Base-by-base conservation (phyloP, 2,113 vertebrate genomes). In the Centropus bengalensis region DNA sequence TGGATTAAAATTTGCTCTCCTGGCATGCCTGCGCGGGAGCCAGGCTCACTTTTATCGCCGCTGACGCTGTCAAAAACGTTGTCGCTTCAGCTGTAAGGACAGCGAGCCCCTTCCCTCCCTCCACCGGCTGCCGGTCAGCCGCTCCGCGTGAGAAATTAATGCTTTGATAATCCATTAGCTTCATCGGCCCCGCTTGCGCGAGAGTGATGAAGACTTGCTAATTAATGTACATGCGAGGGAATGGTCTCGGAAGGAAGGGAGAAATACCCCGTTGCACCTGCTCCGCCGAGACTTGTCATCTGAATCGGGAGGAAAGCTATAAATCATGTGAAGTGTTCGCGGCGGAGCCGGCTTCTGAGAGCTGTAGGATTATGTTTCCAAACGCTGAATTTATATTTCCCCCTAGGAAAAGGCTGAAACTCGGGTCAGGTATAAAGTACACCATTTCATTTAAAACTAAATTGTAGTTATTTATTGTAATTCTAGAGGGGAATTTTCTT, bases 311-410 rank as follows among this genome's bases (percentile, higher is more conserved):
- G 86, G 47, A 94, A 93, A 85, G 70, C 95, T 86, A 82, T 94
- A 88, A 93, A 92, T 96, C 95, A 86, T 95, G 94, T 83, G 12
- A 77, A 93, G 94, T 80, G 89, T 32, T 80, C 51, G 94, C 38
- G 56, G 87, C 45, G 90, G 80, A 89, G 83, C 7, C 84, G 86
- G 92, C 77, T 88, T 62, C 79, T 55, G 85, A 74, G 86, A 88
- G 78, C 91, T 76, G 40, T 74, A 86, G 90, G 88, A 96, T 92
- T 95, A 93, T 96, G 93, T 86, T 78, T 86, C 94, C 89, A 86
- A 91, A 66, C 62, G 91, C 86, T 91, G 95, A 85, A 79, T 96
- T 95, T 95, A 40, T 93, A 93, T 95, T 96, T 93, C 91, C 94
- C 91, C 92, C 87, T 96, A 94, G 93, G 89, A 91, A 93, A 88